Conservation (phyloP, 2,888 invertebrate species). For the Sminthurinus aureus region DNA sequence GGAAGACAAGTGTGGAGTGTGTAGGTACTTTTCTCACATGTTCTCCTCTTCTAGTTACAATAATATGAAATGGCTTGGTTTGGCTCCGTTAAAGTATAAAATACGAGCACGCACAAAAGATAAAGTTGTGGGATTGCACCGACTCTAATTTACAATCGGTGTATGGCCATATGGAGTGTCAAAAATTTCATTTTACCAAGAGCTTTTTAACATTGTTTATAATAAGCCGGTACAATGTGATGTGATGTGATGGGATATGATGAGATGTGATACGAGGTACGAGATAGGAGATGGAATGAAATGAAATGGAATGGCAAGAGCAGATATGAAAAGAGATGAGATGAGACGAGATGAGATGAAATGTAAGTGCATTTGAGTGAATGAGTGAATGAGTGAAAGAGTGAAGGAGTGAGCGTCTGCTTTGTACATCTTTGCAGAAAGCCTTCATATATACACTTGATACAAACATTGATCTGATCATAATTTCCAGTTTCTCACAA, state of each 20-base stretch:
- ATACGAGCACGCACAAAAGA: neutral
- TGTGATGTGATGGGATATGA: too few species aligned
- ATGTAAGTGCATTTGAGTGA: too few species aligned
- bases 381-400: neutral
- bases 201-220: constrained; percentile 21
- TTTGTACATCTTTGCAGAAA: neutral
- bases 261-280: too few species aligned
- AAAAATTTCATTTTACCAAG: constrained; percentile 19
- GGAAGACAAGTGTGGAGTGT: too few species aligned
- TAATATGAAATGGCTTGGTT: neutral
- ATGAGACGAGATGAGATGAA: too few species aligned
- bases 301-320: too few species aligned
- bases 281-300: too few species aligned
- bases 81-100: neutral
- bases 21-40: too few species aligned
- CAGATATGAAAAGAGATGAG: too few species aligned
- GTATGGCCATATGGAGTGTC: constrained; percentile 19
- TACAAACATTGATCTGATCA: neutral
- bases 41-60: too few species aligned
- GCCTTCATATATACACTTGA: neutral
- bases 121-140: neutral
- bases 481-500: neutral
- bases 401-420: neutral
- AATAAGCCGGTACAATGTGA: neutral
- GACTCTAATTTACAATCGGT: neutral